Percentiles rank a stretch among this genome's conserved stretches.
Conservation (phyloP, 1,140 invertebrate genomes). For the Brachionus rubens region DNA sequence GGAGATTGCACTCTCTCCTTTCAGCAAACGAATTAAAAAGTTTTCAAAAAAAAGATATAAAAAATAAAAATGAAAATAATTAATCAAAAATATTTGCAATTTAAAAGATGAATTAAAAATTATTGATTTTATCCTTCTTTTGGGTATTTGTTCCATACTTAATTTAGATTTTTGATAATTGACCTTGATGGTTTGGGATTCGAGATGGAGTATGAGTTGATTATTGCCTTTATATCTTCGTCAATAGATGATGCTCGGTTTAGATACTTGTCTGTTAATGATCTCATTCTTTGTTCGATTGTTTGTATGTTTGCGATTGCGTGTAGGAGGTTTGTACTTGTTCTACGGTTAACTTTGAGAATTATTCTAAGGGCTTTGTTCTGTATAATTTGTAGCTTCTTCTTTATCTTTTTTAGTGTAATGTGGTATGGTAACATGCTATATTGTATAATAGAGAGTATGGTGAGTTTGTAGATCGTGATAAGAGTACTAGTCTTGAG, state of each 20-base stretch:
- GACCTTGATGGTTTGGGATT: neutral
- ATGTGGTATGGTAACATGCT: constrained; percentile 4
- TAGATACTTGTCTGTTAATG: neutral
- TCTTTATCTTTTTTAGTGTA: neutral
- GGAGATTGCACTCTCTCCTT: no score
- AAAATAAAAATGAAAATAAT: no score
- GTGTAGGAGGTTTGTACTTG: neutral
- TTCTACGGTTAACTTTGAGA: neutral
- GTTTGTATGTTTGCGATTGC: neutral
- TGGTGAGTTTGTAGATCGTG: neutral
- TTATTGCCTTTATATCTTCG: neutral
- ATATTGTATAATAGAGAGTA: neutral
- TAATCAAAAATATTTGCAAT: no score
- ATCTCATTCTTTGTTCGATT: neutral
- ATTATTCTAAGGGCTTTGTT: constrained; percentile 12
- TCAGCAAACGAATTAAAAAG: no score
- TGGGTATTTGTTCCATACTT: no score
- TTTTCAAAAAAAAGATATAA: no score
- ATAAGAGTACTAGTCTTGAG: neutral
- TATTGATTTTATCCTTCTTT: no score
- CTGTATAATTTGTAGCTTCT: constrained; percentile 6
- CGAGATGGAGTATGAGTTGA: neutral
- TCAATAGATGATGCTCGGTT: neutral
- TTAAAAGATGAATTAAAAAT: no score
- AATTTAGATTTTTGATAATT: no score